Percentiles rank a stretch among this genome's conserved stretches.
phyloP scores from a whole-genome alignment of 2,797 vertebrate species.

The Pseudopleuronectes americanus region DNA sequence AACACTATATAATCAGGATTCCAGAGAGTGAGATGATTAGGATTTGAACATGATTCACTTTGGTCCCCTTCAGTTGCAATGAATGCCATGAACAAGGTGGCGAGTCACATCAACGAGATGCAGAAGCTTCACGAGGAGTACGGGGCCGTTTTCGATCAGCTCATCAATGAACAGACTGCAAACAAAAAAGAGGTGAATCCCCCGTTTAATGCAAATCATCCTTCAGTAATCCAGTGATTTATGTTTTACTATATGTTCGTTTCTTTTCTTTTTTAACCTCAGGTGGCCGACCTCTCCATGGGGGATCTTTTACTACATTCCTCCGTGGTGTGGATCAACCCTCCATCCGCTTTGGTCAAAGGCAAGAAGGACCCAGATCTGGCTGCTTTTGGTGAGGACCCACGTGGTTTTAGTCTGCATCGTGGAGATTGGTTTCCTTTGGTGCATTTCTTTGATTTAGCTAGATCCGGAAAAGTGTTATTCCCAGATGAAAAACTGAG shows the following conservation, averaged over 20 bases:
- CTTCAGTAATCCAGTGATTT: not conserved
- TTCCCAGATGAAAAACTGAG: not conserved
- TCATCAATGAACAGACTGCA: constrained; percentile 93
- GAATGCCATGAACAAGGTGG: constrained; percentile 99
- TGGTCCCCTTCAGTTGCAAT: constrained; percentile 85
- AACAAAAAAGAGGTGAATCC: constrained; percentile 91
- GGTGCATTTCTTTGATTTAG: not conserved
- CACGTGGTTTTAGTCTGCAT: not conserved
- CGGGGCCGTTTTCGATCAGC: constrained; percentile 95
- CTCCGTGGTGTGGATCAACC: constrained; percentile 93
- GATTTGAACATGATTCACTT: not conserved
- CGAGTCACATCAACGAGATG: constrained; percentile 99
- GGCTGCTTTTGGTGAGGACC: constrained; percentile 89
- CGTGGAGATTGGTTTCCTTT: not conserved
- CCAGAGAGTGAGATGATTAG: no score
- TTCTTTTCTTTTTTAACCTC: not conserved
- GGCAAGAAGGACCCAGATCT: constrained; percentile 95
- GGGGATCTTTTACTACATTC: constrained; percentile 93
- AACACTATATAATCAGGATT: no score
- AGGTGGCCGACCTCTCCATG: constrained; percentile 91
- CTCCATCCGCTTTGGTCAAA: constrained; percentile 89
- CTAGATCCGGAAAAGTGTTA: no score
- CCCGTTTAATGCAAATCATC: not conserved
- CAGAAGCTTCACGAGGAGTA: constrained; percentile 98
- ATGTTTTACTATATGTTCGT: no score